Conservation (phyloP, 2,888 invertebrate species). For the Pyrrhia umbra region DNA sequence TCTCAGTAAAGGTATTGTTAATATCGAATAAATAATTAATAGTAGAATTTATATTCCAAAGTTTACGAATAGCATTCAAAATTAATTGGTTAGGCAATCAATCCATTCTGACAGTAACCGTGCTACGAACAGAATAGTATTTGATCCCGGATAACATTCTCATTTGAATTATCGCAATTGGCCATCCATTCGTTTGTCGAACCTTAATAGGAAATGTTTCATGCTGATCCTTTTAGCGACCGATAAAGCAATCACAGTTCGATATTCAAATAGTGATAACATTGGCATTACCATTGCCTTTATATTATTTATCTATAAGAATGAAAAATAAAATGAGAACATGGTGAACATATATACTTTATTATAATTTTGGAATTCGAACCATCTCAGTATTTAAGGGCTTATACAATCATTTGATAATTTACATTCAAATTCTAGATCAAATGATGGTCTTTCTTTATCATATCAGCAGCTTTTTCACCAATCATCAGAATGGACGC, state of each 20-base stretch:
- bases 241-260: conserved; percentile 23
- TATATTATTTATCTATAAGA: too few relatives aligned
- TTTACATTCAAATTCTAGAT: conserved; percentile 15
- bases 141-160: conserved; percentile 34
- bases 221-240: conserved; percentile 14
- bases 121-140: conserved; percentile 8
- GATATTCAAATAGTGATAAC: conserved; percentile 15
- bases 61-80: not conserved
- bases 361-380: too few relatives aligned
- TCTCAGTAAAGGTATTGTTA: too few relatives aligned
- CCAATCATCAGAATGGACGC: conserved; percentile 67
- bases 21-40: not conserved
- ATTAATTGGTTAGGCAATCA: conserved; percentile 22
- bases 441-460: conserved; percentile 58
- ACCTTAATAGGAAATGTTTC: conserved; percentile 32
- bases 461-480: conserved; percentile 69
- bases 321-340: not conserved
- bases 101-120: not conserved
- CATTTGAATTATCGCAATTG: conserved; percentile 48
- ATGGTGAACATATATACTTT: too few relatives aligned
- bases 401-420: too few relatives aligned
- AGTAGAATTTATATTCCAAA: not conserved
- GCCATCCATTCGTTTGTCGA: conserved; percentile 27
- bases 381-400: too few relatives aligned
- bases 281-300: too few relatives aligned